phyloP scores from a whole-genome alignment of 1,140 invertebrate genomes.

The Pseudomyrmex sp. region DNA sequence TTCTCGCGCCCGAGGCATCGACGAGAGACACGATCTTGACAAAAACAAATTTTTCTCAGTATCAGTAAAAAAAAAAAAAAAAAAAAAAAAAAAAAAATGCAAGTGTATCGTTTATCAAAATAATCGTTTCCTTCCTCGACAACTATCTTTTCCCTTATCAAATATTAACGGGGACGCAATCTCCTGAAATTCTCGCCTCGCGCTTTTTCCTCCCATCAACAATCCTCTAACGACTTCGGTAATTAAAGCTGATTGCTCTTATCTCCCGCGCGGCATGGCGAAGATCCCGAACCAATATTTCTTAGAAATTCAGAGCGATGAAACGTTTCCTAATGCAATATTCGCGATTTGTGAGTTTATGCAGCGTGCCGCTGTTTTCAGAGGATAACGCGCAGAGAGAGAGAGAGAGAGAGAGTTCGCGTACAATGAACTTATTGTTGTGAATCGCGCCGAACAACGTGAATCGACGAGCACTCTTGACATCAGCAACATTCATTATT shows the following conservation, averaged over 20 bases:
- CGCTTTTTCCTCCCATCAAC: background rate
- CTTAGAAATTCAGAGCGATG: background rate
- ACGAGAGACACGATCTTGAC: background rate
- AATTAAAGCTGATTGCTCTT: conserved; percentile 35
- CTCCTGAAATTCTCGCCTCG: background rate
- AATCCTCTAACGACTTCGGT: conserved; percentile 22
- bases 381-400: background rate
- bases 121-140: no score
- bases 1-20: background rate
- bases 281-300: conserved; percentile 27
- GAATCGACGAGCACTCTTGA: background rate
- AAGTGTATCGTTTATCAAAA: no score
- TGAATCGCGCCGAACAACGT: no score
- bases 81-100: no score
- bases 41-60: background rate
- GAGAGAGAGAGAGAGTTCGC: background rate
- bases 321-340: background rate
- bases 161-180: no score
- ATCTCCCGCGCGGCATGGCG: background rate
- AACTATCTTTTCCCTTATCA: no score
- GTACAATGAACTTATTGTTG: background rate
- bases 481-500: background rate
- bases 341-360: background rate
- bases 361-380: background rate
- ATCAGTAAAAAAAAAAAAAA: no score